Conservation (phyloP, 2,888 invertebrate genomes). For the Lasius fuliginosus region DNA sequence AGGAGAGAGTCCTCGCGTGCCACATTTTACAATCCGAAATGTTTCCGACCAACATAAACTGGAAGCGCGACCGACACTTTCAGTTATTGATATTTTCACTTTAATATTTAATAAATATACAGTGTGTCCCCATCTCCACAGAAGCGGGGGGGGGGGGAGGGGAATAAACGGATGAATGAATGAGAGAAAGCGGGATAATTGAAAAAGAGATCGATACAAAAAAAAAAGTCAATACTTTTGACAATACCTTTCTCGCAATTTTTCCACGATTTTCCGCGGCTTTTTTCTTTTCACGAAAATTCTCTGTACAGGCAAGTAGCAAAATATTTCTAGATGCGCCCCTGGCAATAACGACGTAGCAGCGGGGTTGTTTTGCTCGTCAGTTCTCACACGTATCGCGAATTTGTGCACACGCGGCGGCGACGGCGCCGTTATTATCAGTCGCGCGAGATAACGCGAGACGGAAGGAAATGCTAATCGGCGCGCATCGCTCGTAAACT, state of each 20-base stretch:
- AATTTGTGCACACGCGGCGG: slow-evolving; percentile 31
- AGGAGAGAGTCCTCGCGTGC: slow-evolving; percentile 52
- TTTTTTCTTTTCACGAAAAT: background rate
- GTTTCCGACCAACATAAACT: slow-evolving; percentile 25
- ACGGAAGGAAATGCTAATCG: slow-evolving; percentile 54
- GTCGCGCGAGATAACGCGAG: slow-evolving; percentile 54
- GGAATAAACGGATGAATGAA: slow-evolving; percentile 5
- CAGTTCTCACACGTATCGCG: slow-evolving; percentile 48
- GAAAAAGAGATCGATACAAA: background rate
- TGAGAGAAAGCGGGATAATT: slow-evolving; percentile 5
- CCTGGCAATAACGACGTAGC: slow-evolving; percentile 20
- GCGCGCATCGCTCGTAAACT: slow-evolving; percentile 54
- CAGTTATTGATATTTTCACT: slow-evolving; percentile 42
- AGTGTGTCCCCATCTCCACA: background rate
- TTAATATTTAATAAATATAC: slow-evolving; percentile 47
- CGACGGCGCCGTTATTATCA: slow-evolving; percentile 51
- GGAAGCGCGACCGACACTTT: slow-evolving; percentile 27
- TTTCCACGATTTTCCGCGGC: background rate
- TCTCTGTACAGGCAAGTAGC: background rate
- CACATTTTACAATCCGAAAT: slow-evolving; percentile 51
- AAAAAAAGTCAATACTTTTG: background rate
- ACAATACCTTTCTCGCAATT: background rate
- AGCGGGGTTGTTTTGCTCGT: slow-evolving; percentile 39
- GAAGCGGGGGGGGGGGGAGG: too few relatives aligned
- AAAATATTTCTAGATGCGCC: slow-evolving; percentile 4